These are phyloP conservation scores for Odontesthes bonariensis DNA, from an alignment of 2,113 vertebrate species.

Conservation along the genomic window DNA sequence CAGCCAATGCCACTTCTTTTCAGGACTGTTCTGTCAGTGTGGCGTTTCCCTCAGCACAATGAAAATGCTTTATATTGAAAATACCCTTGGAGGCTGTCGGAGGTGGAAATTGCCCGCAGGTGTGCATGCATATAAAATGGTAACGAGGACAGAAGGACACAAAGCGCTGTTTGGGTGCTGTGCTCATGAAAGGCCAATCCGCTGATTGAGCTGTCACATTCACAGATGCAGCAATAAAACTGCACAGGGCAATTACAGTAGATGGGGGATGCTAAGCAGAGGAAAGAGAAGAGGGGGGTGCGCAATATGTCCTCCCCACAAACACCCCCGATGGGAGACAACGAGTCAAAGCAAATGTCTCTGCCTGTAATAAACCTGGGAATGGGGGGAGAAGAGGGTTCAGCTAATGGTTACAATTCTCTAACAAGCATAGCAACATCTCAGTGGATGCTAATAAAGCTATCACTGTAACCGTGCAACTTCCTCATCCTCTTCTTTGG, in stretches of 20 bases:
- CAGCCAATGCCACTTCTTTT: conserved; percentile 33
- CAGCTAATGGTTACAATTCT: conserved; percentile 39
- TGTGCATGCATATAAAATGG: conserved; percentile 67
- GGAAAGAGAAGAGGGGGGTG: conserved; percentile 7
- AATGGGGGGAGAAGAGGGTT: conserved; percentile 8
- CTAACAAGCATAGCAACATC: conserved; percentile 35
- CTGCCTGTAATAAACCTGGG: conserved; percentile 67
- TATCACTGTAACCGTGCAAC: conserved; percentile 28
- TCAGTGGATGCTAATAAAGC: conserved; percentile 40
- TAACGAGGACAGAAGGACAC: conserved; percentile 71
- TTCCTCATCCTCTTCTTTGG: neutral
- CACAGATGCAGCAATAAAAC: conserved; percentile 77
- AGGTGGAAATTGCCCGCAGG: conserved; percentile 76
- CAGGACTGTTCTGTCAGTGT: conserved; percentile 31
- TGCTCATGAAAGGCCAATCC: conserved; percentile 68
- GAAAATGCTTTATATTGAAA: conserved; percentile 55
- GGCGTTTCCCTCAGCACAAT: conserved; percentile 35
- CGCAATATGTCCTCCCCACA: conserved; percentile 50
- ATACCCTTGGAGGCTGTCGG: conserved; percentile 67
- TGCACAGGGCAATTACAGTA: conserved; percentile 78
- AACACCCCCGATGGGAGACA: conserved; percentile 57
- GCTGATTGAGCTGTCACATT: conserved; percentile 76
- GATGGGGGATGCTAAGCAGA: conserved; percentile 55
- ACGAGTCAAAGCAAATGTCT: conserved; percentile 69
- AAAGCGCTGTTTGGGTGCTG: conserved; percentile 70